phyloP scores from a whole-genome alignment of 2,797 vertebrate genomes.

The Scyliorhinus canicula region DNA sequence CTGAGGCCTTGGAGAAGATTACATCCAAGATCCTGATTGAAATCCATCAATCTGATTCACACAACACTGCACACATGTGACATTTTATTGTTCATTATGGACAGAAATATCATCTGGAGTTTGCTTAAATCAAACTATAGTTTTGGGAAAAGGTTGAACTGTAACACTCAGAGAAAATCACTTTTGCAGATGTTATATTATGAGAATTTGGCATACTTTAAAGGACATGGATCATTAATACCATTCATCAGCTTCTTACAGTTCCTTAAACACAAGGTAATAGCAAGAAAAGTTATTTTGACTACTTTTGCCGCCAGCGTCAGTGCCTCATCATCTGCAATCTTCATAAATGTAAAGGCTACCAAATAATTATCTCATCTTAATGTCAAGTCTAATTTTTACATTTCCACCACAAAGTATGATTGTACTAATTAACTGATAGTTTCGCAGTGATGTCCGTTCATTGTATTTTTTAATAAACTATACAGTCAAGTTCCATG shows the following conservation, averaged over 20 bases:
- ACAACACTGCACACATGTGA: not conserved
- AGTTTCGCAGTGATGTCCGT: not conserved
- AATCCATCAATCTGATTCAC: not conserved
- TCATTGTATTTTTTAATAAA: not conserved
- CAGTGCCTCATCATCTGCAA: not conserved
- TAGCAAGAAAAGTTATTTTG: not conserved
- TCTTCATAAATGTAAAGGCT: not conserved
- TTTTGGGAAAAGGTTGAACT: not conserved
- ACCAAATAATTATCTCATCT: not conserved
- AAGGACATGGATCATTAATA: not conserved
- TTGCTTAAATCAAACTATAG: not conserved
- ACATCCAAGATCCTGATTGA: not conserved
- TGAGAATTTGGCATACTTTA: not conserved
- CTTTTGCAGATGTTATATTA: constrained; percentile 4
- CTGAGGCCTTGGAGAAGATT: not conserved
- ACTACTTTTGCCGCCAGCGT: not conserved
- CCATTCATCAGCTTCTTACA: not conserved
- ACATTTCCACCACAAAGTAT: not conserved
- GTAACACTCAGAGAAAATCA: not conserved
- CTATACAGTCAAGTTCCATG: not conserved
- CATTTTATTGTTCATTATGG: not conserved
- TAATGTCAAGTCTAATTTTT: not conserved
- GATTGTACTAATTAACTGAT: not conserved
- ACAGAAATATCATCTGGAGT: not conserved
- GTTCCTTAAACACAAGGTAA: not conserved